Evolutionary conservation across 2,113 vertebrate species (phyloP).

Genomic region (Aramus guarauna): DNA sequence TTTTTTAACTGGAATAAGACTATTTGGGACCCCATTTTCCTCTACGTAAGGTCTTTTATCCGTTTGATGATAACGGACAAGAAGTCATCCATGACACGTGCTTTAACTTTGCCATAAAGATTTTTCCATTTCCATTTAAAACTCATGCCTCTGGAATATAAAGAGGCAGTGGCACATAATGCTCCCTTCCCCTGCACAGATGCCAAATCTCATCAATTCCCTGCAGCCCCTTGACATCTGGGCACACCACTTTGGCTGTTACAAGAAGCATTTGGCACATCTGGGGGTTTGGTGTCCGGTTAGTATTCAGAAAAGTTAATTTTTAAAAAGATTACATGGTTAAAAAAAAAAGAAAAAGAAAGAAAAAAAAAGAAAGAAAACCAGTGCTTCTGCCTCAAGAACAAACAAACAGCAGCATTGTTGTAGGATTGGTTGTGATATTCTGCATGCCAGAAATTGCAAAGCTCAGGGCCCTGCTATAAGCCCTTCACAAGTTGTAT

Average conservation of each 20-base stretch:
- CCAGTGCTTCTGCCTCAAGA: neutral
- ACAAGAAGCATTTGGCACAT: neutral
- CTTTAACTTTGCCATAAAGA: neutral
- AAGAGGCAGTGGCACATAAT: neutral
- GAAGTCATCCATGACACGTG: neutral
- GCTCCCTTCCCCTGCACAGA: neutral
- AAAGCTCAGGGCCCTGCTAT: neutral
- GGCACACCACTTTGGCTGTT: neutral
- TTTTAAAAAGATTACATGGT: neutral
- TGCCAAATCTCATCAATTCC: neutral
- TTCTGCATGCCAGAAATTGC: neutral
- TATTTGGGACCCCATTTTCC: neutral
- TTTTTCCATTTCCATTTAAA: neutral
- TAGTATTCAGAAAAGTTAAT: neutral
- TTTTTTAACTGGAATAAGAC: neutral
- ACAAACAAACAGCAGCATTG: neutral
- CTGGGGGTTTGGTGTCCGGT: neutral
- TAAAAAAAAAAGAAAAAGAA: neutral
- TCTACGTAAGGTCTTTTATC: neutral
- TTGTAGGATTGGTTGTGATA: neutral
- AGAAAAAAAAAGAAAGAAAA: neutral
- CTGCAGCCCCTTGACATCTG: neutral
- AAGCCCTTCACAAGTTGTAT: neutral
- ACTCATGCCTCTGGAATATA: neutral
- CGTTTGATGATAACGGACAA: neutral